Conservation (phyloP, 2,888 invertebrate genomes). For the Zele albiditarsus region DNA sequence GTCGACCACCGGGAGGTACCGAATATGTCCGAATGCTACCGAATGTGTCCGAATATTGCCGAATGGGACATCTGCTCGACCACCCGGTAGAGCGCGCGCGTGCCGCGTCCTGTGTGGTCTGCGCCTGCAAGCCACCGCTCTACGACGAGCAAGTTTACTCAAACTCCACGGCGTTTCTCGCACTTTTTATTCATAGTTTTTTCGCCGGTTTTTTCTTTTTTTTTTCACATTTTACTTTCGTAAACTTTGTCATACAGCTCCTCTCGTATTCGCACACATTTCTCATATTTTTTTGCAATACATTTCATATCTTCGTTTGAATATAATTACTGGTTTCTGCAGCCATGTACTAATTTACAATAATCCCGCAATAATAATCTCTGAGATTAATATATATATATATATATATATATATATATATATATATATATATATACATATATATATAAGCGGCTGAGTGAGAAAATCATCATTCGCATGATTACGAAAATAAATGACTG, state of each 20-base stretch:
- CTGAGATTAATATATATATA: no score
- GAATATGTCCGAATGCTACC: slow-evolving; percentile 61
- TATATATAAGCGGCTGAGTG: slow-evolving; percentile 28
- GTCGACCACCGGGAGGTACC: slow-evolving; percentile 63
- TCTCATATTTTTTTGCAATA: slow-evolving; percentile 10
- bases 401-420: no score
- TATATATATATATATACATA: no score
- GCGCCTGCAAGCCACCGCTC: slow-evolving; percentile 43
- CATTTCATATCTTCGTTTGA: no score
- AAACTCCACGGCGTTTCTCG: slow-evolving; percentile 35
- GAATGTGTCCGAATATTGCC: slow-evolving; percentile 60
- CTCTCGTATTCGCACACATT: slow-evolving; percentile 40
- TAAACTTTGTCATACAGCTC: background rate
- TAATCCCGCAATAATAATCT: no score
- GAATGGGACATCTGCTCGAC: slow-evolving; percentile 69
- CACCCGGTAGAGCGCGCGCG: slow-evolving; percentile 80
- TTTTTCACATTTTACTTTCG: slow-evolving; percentile 29
- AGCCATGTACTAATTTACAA: no score
- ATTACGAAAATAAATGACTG: slow-evolving; percentile 14
- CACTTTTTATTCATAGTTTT: slow-evolving; percentile 23
- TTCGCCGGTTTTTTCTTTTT: slow-evolving; percentile 33
- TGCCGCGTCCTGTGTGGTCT: slow-evolving; percentile 85
- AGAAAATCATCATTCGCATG: slow-evolving; percentile 22
- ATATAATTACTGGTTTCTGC: no score
- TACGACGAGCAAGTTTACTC: slow-evolving; percentile 49